These are phyloP conservation scores for Drosophila neutralis DNA, from an alignment of 2,888 invertebrate species.

Conservation along the genomic window DNA sequence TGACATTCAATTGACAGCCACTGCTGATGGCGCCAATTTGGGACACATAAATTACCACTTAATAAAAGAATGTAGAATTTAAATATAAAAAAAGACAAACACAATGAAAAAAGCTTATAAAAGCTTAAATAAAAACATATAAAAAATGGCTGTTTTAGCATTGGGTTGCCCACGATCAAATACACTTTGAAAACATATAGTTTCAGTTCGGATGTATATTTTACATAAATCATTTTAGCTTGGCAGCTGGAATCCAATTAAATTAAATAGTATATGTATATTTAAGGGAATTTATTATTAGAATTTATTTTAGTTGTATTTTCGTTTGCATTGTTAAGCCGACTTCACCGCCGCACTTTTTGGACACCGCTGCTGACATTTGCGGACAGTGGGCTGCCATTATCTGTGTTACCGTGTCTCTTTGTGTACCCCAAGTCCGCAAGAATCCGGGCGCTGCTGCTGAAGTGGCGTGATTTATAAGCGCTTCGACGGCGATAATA, in stretches of 20 bases:
- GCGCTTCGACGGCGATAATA: constrained; percentile 75
- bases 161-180: not conserved
- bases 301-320: not conserved
- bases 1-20: constrained; percentile 31
- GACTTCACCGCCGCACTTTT: not conserved
- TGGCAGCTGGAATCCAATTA: not conserved
- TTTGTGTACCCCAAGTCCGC: not conserved
- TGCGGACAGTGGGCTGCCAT: constrained; percentile 54
- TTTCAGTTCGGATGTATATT: too few species aligned
- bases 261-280: not conserved
- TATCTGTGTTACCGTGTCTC: constrained; percentile 46
- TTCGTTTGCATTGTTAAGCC: constrained; percentile 2
- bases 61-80: constrained; percentile 5
- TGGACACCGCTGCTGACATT: constrained; percentile 43
- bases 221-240: not conserved
- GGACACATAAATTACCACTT: constrained; percentile 28
- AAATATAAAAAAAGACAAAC: not conserved
- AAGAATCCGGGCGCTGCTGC: constrained; percentile 36
- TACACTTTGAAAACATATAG: not conserved
- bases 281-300: not conserved
- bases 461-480: constrained; percentile 77
- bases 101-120: not conserved
- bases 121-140: not conserved
- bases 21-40: constrained; percentile 19
- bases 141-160: too few species aligned